Evolutionary conservation across 2,797 vertebrate genomes (phyloP).

Genomic region (Cottoperca gobio): DNA sequence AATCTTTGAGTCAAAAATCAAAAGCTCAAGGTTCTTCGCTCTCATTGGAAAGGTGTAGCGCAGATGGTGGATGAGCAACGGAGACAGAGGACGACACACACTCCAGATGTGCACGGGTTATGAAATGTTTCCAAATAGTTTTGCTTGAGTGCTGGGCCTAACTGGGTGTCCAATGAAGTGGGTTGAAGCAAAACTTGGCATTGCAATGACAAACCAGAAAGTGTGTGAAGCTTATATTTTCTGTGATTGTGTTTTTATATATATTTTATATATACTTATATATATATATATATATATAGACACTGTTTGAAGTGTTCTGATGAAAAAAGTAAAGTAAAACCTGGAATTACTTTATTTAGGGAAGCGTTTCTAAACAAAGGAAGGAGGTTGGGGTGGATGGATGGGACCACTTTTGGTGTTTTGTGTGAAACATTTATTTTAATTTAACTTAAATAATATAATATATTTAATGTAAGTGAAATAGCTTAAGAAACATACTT

Average conservation of each 20-base stretch:
- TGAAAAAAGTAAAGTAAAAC: background rate
- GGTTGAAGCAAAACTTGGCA: background rate
- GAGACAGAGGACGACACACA: background rate
- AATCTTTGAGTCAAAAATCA: background rate
- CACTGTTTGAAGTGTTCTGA: background rate
- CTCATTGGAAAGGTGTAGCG: background rate
- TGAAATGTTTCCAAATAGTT: background rate
- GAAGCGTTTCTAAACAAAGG: no score
- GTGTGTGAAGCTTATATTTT: background rate
- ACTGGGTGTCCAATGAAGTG: conserved; percentile 5
- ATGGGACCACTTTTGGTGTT: no score
- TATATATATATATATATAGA: no score
- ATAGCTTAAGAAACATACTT: no score
- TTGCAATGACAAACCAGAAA: background rate
- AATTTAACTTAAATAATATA: no score
- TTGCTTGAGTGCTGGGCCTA: background rate
- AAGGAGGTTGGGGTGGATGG: no score
- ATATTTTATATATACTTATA: no score
- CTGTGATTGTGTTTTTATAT: background rate
- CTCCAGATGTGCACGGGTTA: background rate
- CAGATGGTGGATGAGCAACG: background rate
- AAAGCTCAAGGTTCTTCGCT: background rate
- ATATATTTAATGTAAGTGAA: no score
- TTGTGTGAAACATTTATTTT: no score
- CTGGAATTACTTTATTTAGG: no score